phyloP scores from a whole-genome alignment of 1,140 invertebrate genomes.

The Venturia canescens region DNA sequence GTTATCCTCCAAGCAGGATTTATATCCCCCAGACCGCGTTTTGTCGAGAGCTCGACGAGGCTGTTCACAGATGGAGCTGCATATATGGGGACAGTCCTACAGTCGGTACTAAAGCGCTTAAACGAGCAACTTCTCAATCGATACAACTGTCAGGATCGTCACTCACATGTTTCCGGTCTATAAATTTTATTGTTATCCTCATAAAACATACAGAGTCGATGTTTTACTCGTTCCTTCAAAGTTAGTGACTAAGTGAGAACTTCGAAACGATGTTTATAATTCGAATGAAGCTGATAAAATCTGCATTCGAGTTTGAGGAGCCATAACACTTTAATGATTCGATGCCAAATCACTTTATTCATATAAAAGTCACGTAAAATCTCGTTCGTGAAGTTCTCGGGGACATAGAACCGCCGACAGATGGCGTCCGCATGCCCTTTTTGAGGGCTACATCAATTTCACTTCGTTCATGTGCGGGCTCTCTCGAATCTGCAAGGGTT shows the following conservation, averaged over 20 bases:
- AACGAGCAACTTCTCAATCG: not conserved
- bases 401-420: not conserved
- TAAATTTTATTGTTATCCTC: too few species aligned
- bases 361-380: not conserved
- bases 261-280: too few species aligned
- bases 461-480: not conserved
- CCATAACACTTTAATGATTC: too few species aligned
- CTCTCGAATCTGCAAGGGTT: not conserved
- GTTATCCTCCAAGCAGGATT: constrained; percentile 58
- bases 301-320: too few species aligned
- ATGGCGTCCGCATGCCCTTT: constrained; percentile 42
- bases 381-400: not conserved
- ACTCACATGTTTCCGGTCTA: not conserved
- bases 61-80: constrained; percentile 65
- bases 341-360: not conserved
- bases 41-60: constrained; percentile 48
- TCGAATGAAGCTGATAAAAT: too few species aligned
- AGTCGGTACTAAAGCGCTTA: constrained; percentile 46
- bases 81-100: constrained; percentile 14
- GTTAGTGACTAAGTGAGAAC: too few species aligned
- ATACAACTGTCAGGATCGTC: not conserved
- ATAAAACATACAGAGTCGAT: too few species aligned
- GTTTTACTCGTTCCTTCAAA: too few species aligned
- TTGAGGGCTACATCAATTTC: not conserved
- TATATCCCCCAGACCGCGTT: constrained; percentile 57